Percentiles rank a stretch among this genome's conserved stretches.
Evolutionary conservation across 2,113 vertebrate species (phyloP).

Genomic region (Oreamnos americanus): DNA sequence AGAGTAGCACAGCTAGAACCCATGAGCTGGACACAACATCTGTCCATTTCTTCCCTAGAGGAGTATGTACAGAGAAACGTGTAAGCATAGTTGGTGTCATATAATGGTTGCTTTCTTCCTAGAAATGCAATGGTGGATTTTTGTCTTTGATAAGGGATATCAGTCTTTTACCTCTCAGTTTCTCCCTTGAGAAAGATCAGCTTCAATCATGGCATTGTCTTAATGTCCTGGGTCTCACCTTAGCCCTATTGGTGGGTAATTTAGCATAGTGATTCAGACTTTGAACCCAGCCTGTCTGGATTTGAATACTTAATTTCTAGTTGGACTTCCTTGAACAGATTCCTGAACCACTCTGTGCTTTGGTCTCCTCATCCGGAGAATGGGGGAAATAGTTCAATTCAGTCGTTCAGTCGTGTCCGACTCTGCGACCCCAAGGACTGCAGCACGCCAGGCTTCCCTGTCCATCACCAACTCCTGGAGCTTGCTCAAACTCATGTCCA

Average conservation of each 20-base stretch:
- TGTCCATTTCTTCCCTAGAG: neutral
- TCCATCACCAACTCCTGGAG: neutral
- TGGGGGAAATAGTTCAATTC: neutral
- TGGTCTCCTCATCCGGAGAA: neutral
- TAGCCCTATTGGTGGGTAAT: neutral
- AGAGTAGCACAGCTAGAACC: neutral
- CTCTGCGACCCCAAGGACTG: neutral
- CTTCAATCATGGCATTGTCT: neutral
- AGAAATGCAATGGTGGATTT: neutral
- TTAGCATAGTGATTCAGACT: neutral
- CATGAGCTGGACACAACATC: neutral
- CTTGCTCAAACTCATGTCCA: neutral
- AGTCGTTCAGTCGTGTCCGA: rapidly evolving
- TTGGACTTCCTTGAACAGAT: neutral
- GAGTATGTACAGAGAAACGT: neutral
- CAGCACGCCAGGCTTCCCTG: neutral
- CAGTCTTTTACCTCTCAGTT: neutral
- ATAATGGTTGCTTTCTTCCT: neutral
- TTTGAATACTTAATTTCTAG: neutral
- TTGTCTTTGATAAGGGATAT: neutral
- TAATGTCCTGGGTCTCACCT: neutral
- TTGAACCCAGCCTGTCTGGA: neutral
- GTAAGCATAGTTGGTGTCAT: neutral
- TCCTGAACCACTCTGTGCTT: neutral
- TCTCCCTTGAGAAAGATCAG: neutral